Conservation (phyloP, 2,888 invertebrate genomes). For the Mythimna vitellina region DNA sequence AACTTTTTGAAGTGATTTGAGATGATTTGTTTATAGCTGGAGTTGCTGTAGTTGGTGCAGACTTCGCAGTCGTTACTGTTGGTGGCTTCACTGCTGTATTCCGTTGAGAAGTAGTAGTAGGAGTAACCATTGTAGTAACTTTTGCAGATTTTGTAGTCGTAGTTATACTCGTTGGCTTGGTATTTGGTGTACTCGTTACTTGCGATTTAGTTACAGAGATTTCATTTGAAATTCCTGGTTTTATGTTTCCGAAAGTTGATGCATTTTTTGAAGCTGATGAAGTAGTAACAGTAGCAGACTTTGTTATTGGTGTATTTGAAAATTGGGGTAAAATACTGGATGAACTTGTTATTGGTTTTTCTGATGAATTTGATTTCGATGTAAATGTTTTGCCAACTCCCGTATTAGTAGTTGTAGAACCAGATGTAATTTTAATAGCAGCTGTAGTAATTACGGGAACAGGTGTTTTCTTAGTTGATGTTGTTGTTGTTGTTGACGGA, state of each 20-base stretch:
- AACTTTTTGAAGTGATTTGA: constrained; percentile 42
- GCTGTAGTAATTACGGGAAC: constrained; percentile 3
- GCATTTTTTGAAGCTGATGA: constrained; percentile 33
- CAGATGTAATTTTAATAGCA: constrained; percentile 13
- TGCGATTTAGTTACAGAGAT: constrained; percentile 42
- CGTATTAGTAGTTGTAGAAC: constrained; percentile 3
- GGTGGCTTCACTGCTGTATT: constrained; percentile 29
- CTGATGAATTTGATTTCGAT: constrained; percentile 37
- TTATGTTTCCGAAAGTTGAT: constrained; percentile 31
- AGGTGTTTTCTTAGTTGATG: constrained; percentile 16
- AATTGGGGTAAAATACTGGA: constrained; percentile 9
- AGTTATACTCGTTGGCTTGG: constrained; percentile 26
- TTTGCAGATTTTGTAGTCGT: constrained; percentile 41
- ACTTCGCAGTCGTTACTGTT: constrained; percentile 29
- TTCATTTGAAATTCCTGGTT: constrained; percentile 19
- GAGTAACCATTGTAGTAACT: constrained; percentile 31
- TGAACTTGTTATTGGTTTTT: constrained; percentile 39
- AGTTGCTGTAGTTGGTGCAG: constrained; percentile 33
- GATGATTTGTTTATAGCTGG: constrained; percentile 38
- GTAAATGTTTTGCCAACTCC: constrained; percentile 18
- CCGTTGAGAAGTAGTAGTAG: constrained; percentile 38
- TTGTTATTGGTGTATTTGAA: constrained; percentile 23
- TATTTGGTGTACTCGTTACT: constrained; percentile 29
- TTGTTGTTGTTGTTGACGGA: constrained; percentile 8
- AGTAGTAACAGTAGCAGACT: constrained; percentile 1